Evolutionary conservation across 2,888 invertebrate species (phyloP).

Genomic region (Choristoneura rosaceana): DNA sequence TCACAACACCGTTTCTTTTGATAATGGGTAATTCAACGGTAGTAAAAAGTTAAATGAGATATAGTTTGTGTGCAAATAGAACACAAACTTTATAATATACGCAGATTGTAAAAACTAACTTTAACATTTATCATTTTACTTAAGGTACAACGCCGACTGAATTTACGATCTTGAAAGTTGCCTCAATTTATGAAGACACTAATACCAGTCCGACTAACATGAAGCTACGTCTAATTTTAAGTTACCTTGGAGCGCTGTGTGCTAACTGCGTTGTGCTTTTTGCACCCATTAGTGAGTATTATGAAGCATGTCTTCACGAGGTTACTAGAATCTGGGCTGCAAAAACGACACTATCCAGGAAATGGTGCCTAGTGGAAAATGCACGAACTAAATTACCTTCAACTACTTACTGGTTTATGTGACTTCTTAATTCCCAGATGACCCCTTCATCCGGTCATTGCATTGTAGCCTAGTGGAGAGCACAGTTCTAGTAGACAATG

Average conservation of each 20-base stretch:
- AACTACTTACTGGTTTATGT: neutral
- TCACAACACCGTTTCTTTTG: neutral
- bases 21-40: neutral
- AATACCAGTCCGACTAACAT: slow-evolving; percentile 26
- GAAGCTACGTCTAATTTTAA: slow-evolving; percentile 37
- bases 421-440: slow-evolving; percentile 5
- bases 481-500: slow-evolving; percentile 12
- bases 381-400: neutral
- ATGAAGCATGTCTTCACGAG: slow-evolving; percentile 25
- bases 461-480: neutral
- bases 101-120: slow-evolving; percentile 26
- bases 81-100: slow-evolving; percentile 17
- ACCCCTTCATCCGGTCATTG: slow-evolving; percentile 2
- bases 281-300: slow-evolving; percentile 40
- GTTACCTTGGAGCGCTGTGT: slow-evolving; percentile 13
- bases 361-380: neutral
- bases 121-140: slow-evolving; percentile 25
- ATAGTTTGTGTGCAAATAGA: neutral
- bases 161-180: slow-evolving; percentile 33
- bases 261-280: slow-evolving; percentile 34
- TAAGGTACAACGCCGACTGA: slow-evolving; percentile 26
- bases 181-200: slow-evolving; percentile 40
- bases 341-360: slow-evolving; percentile 2
- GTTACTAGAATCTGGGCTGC: neutral
- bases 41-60: neutral